phyloP scores from a whole-genome alignment of 1,140 invertebrate species.

The Thaumatotibia leucotreta region DNA sequence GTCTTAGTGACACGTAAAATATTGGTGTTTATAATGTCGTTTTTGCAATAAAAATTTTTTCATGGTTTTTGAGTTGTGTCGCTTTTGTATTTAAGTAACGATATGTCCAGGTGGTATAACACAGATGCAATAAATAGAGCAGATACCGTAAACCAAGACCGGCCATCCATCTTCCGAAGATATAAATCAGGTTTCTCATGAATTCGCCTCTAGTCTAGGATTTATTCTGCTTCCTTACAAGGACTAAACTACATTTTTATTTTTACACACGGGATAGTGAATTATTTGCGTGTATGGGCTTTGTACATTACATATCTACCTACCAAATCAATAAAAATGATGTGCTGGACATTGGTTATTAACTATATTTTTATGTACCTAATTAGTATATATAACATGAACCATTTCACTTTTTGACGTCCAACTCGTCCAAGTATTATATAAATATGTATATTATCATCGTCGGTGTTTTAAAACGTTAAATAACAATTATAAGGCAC shows the following conservation, averaged over 20 bases:
- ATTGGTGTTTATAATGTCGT: no score
- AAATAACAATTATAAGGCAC: no score
- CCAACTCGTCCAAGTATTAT: no score
- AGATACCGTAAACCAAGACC: slow-evolving; percentile 13
- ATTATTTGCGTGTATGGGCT: background rate
- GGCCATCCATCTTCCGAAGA: slow-evolving; percentile 31
- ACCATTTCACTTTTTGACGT: background rate
- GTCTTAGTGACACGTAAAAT: no score
- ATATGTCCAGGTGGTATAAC: background rate
- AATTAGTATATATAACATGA: background rate
- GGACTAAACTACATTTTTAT: background rate
- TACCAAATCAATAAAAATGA: background rate
- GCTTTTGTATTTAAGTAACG: no score
- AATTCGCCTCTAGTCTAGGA: background rate
- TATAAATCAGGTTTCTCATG: slow-evolving; percentile 30
- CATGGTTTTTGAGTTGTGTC: no score
- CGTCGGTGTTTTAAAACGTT: no score
- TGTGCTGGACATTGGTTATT: no score
- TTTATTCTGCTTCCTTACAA: background rate
- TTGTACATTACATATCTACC: no score
- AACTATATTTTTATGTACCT: no score
- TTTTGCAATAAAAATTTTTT: no score
- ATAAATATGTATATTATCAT: no score
- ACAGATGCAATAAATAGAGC: slow-evolving; percentile 1
- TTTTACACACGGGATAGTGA: background rate